Evolutionary conservation across 2,797 vertebrate species (phyloP), one percentile per base, ranked within the genome.

Genomic region (Salmo trutta): DNA sequence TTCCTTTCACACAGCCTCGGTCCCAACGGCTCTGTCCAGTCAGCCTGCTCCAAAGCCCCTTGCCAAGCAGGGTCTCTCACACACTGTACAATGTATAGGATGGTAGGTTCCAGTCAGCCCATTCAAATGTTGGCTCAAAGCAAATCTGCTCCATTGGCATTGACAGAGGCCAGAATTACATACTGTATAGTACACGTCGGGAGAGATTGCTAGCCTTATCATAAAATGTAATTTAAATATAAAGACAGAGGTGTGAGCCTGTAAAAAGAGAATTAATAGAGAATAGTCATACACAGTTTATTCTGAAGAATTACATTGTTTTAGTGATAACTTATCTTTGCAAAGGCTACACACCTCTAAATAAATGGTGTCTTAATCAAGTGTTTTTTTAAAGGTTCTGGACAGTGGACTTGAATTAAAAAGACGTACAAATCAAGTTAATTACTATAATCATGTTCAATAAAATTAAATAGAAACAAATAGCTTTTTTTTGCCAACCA

Each of bases 71-170:
- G 17, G 56, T 53, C 75, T 64, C 76, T 12, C 64, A 82, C 66
- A 74, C 81, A 81, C 81, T 77, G 80, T 72, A 72, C 75, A n/a
- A 54, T 97, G 90, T 96, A 96, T 96, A 93, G 96, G 83, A 95
- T 95, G 82, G 97, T 96, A 97, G 95, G 95, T 90, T 98, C 97
- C 10, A 96, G 91, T 81, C 72, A 84, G 85, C 87, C 83, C 90
- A 91, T 91, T 81, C 89, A 82, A 87, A 79, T 7, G 16, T 33
- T 75, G 82, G 83, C 76, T 86, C 81, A 88, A 89, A 88, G 87
- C 85, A 88, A 87, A 90, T 85, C 80, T 89, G 90, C 89, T 7
- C 54, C 54, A 59, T 59, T 88, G 87, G 88, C 89, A 84, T 85
- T 90, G 89, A 89, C 85, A 81, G 85, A 85, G 73, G 73, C 86